Evolutionary conservation across 2,113 vertebrate species (phyloP).

Genomic region (Puntigrus tetrazona): DNA sequence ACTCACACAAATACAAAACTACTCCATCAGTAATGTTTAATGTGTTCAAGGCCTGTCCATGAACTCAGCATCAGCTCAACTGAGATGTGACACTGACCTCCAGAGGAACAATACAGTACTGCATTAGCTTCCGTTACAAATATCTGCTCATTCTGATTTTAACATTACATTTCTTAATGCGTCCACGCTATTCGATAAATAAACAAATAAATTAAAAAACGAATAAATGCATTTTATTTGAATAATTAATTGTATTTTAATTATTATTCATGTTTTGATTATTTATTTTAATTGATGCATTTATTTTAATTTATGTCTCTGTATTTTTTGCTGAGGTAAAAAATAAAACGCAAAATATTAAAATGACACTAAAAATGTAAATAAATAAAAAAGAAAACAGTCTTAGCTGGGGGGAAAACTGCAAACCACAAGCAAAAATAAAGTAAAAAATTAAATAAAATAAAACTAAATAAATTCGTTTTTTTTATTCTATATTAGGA

Average conservation of each 20-base stretch:
- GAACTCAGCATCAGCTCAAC: slow-evolving; percentile 1
- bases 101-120: slow-evolving; percentile 1
- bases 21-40: not conserved
- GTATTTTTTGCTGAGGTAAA: not conserved
- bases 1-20: not conserved
- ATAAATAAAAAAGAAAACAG: no score
- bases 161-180: not conserved
- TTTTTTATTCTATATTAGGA: no score
- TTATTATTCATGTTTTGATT: no score
- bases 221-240: no score
- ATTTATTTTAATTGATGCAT: no score
- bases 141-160: not conserved
- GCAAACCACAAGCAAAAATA: no score
- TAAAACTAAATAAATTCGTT: no score
- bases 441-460: not conserved
- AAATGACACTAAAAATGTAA: no score
- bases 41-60: not conserved
- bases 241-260: no score
- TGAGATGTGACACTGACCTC: slow-evolving; percentile 48
- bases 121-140: not conserved
- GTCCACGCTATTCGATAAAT: not conserved
- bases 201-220: no score
- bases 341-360: not conserved
- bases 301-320: no score
- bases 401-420: no score